Conservation (phyloP, 2,113 vertebrate genomes). For the Myotis davidii region DNA sequence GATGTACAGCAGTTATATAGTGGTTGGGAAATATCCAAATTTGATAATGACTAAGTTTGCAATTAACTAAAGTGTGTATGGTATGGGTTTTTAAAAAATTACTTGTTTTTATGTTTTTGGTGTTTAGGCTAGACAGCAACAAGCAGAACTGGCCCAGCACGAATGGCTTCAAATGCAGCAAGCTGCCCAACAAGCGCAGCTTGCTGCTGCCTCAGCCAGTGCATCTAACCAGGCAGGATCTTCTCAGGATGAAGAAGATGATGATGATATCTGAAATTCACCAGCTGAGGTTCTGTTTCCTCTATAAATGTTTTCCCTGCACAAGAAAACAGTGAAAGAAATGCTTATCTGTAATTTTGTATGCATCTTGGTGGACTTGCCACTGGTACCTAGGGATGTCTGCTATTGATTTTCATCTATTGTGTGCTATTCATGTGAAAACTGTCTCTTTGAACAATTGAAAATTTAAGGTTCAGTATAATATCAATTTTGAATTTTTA, state of each 20-base stretch:
- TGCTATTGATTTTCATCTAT: constrained; percentile 83
- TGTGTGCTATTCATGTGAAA: constrained; percentile 88
- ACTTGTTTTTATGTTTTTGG: constrained; percentile 61
- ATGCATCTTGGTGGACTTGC: constrained; percentile 84
- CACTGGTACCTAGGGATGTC: constrained; percentile 87
- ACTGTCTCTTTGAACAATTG: constrained; percentile 88
- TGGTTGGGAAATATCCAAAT: constrained; percentile 31
- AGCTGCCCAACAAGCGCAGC: constrained; percentile 97
- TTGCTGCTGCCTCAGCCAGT: constrained; percentile 95
- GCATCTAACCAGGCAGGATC: constrained; percentile 95
- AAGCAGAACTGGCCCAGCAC: constrained; percentile 98
- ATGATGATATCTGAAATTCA: constrained; percentile 95
- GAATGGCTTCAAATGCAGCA: constrained; percentile 99
- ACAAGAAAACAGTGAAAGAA: constrained; percentile 87
- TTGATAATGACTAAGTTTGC: constrained; percentile 17
- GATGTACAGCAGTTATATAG: neutral
- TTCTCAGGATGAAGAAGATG: constrained; percentile 99
- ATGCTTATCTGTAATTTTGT: constrained; percentile 88
- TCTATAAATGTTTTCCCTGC: constrained; percentile 83
- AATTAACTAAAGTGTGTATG: constrained; percentile 34
- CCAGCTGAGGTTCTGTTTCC: constrained; percentile 83
- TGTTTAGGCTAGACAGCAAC: constrained; percentile 96
- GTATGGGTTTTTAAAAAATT: neutral
- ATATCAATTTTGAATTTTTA: constrained; percentile 90
- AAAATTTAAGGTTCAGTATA: constrained; percentile 89